These are phyloP conservation scores for Drosophila picticornis DNA, from an alignment of 2,888 invertebrate genomes.

Conservation along the genomic window DNA sequence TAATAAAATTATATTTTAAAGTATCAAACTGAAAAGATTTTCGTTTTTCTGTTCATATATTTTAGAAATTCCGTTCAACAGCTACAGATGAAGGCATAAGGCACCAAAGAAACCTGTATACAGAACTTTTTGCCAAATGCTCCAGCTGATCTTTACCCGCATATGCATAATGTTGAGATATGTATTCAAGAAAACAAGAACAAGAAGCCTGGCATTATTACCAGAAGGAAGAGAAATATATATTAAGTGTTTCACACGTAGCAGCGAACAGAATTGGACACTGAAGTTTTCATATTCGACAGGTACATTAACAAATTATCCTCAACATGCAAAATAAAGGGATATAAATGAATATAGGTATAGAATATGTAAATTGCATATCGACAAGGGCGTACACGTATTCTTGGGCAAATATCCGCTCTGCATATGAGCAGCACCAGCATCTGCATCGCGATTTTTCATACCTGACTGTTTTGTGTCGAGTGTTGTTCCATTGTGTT, in stretches of 20 bases:
- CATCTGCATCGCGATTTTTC: constrained; percentile 1
- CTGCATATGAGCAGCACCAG: neutral
- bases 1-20: neutral
- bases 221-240: neutral
- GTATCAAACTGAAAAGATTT: neutral
- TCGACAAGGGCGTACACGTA: neutral
- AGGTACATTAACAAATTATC: neutral
- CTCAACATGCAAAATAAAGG: neutral
- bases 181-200: neutral
- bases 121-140: neutral
- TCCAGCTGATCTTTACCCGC: neutral
- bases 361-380: neutral
- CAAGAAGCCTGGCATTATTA: neutral
- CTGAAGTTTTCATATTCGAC: neutral
- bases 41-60: neutral
- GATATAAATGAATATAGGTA: neutral
- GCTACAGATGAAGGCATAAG: neutral
- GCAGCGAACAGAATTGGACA: neutral
- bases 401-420: neutral
- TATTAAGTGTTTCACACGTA: neutral
- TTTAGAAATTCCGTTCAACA: neutral
- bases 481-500: constrained; percentile 65
- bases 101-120: neutral
- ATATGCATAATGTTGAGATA: neutral
- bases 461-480: constrained; percentile 70